Evolutionary conservation across 2,113 vertebrate species (phyloP), one percentile per base, ranked within the genome.

Genomic region (Thermophis baileyi): DNA sequence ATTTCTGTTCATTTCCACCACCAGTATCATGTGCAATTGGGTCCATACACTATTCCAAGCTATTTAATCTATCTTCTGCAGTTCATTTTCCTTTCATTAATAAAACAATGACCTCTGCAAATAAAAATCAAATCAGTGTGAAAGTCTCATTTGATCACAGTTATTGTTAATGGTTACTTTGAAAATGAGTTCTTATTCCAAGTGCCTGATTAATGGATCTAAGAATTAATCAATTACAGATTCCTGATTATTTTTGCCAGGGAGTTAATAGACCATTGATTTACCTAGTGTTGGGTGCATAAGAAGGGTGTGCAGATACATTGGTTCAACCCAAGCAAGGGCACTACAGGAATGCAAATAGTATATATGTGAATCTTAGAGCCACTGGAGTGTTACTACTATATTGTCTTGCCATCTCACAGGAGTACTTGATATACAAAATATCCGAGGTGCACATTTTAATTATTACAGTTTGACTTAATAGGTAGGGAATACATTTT

Each of bases 11-110:
- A 50, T 91, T 91, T 51, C 35, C 74, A 30, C 87, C 10, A 10
- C 46, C 22, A 7, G 53, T 93, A 85, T 50, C 40, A 6, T 89
- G 51, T 85, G 88, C 47, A 30, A 22, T 86, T 60, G 85, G 44
- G 54, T 54, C 53, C 44, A 35, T 63, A 53, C 54, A 85, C 46
- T 53, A 89, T 53, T 89, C 85, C 81, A 44, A 89, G 54, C 87
- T 91, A 63, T 89, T 93, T 91, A 93, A 93, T 93, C 74, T 57
- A 89, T 85, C 87, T 89, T 89, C 88, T 93, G 74, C 54, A 86
- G 74, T 91, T 93, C 93, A 93, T 91, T 93, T 93, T 91, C 90
- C 90, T 89, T 93, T 91, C 93, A 93, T 93, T 93, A 93, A 93
- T 86, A 91, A 89, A 93, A 91, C 93, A 93, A 89, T 93, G 90